These are phyloP conservation scores for Syngnathus scovelli DNA, from an alignment of 2,113 vertebrate genomes.

Conservation along the genomic window DNA sequence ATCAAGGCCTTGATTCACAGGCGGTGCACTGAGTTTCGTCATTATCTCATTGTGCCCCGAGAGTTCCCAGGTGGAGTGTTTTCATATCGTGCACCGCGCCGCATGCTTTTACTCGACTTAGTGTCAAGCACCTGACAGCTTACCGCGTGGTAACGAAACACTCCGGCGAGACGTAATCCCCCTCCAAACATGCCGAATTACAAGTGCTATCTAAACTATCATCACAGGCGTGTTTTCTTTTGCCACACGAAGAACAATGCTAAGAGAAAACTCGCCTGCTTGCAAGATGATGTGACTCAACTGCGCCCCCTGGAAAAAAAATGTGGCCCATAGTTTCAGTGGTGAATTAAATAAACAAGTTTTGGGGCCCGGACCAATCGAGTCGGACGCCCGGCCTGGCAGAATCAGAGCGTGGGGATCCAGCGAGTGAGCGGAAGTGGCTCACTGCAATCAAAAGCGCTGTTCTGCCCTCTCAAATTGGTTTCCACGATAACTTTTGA, in stretches of 20 bases:
- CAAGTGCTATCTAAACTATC: constrained; percentile 32
- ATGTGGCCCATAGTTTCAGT: not conserved
- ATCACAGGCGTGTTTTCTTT: constrained; percentile 19
- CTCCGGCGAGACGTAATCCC: constrained; percentile 37
- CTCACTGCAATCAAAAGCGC: not conserved
- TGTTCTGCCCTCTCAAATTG: not conserved
- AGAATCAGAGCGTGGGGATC: not conserved
- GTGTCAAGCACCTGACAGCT: constrained; percentile 50
- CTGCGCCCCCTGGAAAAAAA: not conserved
- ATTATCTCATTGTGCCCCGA: constrained; percentile 54
- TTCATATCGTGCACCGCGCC: constrained; percentile 34
- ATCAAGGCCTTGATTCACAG: constrained; percentile 38
- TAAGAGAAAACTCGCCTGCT: not conserved
- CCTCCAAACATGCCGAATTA: constrained; percentile 38
- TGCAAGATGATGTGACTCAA: not conserved
- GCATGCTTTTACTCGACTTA: constrained; percentile 38
- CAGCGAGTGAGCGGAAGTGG: not conserved
- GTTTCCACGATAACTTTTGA: not conserved
- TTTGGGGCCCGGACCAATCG: not conserved
- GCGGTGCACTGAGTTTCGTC: constrained; percentile 45
- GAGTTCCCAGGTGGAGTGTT: constrained; percentile 53
- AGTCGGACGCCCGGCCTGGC: not conserved
- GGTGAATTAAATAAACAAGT: not conserved
- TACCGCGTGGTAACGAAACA: constrained; percentile 23
- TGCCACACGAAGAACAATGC: constrained; percentile 9